Base-by-base conservation (phyloP, 2,797 vertebrate genomes). In the Syngnathus acus region DNA sequence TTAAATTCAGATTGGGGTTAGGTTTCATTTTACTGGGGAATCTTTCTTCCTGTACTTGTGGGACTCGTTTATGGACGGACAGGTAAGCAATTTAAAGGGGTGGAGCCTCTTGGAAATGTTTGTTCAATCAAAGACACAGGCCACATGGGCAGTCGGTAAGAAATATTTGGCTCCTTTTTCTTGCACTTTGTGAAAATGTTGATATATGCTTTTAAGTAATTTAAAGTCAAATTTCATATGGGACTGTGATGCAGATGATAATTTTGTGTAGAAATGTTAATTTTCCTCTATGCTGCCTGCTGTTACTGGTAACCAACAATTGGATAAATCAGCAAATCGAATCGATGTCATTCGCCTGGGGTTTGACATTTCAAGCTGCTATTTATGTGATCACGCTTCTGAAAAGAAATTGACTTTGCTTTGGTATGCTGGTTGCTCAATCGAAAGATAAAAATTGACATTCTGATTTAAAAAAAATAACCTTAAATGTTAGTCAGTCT, bases 291-390 rank as follows among this genome's bases (percentile, higher is more conserved):
- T 70, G 53, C 43, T 4, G 26, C 54, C 43, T 51, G 65, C 55
- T 45, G 17, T 65, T 72, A 45, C 67, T 66, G 65, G 75, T 75
- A 75, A 74, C 65, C 48, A 70, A 58, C 59, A 63, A 78, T 68
- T 75, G 68, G 40, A 68, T 74, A 74, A 79, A 82, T 78, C 70
- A 75, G 74, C 19, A 78, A 76, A 79, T 85, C 67, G 7, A 76
- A 79, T 85, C 68, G 7, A 75, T 80, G 50, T 61, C 14, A 72
- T 72, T 74, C 71, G 67, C 74, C n/a, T 0, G 21, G 23, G 65
- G 42, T 79, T 78, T 80, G 77, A 84, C 78, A 82, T 84, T 84
- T 85, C 69, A 76, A 74, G 67, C 62, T 61, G 9, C 71, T 71
- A 74, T 83, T 80, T 69, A 72, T 78, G 75, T 71, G 71, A 82